phyloP scores from a whole-genome alignment of 2,797 vertebrate species.

The Sternotherus odoratus region DNA sequence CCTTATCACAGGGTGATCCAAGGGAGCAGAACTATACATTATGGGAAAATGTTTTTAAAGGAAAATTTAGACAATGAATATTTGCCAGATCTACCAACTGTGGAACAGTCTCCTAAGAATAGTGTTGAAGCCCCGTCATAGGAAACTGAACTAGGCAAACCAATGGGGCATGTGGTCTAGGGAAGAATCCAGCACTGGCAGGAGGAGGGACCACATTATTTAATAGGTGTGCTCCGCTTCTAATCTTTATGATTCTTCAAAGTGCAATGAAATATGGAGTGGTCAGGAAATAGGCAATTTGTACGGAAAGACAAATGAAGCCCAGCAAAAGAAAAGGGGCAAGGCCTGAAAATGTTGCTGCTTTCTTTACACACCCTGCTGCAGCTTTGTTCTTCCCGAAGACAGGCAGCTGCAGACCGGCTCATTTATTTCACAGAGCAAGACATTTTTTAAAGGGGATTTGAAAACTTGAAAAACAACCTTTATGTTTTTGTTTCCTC shows the following conservation, averaged over 20 bases:
- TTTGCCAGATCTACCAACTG: not conserved
- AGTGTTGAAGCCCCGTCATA: not conserved
- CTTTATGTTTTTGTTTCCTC: not conserved
- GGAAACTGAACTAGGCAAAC: not conserved
- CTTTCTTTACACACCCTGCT: not conserved
- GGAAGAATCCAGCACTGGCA: not conserved
- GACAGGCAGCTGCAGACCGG: not conserved
- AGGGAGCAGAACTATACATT: not conserved
- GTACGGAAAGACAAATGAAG: not conserved
- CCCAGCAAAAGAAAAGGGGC: not conserved
- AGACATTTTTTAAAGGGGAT: not conserved
- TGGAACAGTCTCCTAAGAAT: not conserved
- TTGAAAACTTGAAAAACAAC: not conserved
- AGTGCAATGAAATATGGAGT: not conserved
- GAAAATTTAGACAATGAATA: not conserved
- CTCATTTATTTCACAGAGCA: not conserved
- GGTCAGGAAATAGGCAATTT: not conserved
- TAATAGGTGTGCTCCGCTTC: not conserved
- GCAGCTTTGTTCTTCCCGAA: not conserved
- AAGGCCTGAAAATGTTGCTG: not conserved
- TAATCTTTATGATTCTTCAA: not conserved
- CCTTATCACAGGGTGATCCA: not conserved
- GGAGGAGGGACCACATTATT: not conserved
- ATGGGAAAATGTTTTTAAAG: not conserved
- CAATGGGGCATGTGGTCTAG: not conserved